A percentile compares a stretch with the other conserved stretches of the same genome.
phyloP scores from a whole-genome alignment of 2,797 vertebrate genomes.

The Mormyrops attenuatus region DNA sequence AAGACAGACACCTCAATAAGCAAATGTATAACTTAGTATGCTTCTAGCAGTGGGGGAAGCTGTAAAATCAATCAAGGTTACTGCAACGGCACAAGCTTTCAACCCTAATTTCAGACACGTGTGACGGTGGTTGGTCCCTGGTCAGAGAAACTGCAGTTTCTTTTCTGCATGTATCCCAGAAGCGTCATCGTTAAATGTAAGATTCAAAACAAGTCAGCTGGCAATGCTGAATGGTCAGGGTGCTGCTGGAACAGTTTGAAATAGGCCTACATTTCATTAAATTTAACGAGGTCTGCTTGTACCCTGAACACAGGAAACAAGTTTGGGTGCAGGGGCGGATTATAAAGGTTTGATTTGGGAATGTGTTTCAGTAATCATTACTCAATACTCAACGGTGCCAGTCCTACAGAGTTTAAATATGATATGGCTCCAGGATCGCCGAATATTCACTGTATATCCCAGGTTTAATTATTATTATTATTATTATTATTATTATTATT shows the following conservation, averaged over 20 bases:
- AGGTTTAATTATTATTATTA: background rate
- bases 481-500: background rate
- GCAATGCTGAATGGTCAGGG: background rate
- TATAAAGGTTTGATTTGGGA: background rate
- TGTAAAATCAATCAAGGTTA: conserved; percentile 4
- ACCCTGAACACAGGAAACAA: background rate
- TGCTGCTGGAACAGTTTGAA: background rate
- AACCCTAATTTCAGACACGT: background rate
- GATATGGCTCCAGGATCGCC: background rate
- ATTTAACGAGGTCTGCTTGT: background rate
- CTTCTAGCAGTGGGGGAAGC: background rate
- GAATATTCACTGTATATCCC: background rate
- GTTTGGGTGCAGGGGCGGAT: background rate
- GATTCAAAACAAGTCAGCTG: background rate
- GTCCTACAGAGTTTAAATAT: background rate
- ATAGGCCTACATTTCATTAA: background rate
- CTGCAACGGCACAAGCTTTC: background rate
- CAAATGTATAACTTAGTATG: background rate
- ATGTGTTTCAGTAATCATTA: background rate
- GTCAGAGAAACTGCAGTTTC: background rate
- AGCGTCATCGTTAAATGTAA: background rate
- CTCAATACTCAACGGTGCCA: background rate
- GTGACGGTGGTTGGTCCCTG: background rate
- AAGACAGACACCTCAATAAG: background rate
- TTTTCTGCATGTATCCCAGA: background rate